These are phyloP conservation scores for Cecidostiba fungosa DNA, from an alignment of 2,888 invertebrate species.

Conservation along the genomic window DNA sequence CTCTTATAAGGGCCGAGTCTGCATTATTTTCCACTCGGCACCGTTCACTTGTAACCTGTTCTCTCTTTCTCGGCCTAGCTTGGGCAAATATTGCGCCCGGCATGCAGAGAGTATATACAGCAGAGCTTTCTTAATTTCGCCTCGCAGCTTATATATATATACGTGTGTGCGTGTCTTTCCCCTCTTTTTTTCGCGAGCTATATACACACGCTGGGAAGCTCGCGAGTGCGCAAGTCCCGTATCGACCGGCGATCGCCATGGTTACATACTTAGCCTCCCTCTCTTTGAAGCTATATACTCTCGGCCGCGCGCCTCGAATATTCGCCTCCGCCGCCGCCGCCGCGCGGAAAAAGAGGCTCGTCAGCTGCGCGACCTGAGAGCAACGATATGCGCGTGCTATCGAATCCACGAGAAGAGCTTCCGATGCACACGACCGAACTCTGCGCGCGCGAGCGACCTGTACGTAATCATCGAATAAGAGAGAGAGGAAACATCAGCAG, in stretches of 20 bases:
- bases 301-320: slow-evolving; percentile 29
- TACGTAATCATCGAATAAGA: too few relatives aligned
- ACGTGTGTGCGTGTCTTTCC: background rate
- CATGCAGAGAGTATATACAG: background rate
- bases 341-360: slow-evolving; percentile 39
- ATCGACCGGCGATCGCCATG: slow-evolving; percentile 78
- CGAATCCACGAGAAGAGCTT: background rate
- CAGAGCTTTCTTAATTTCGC: slow-evolving; percentile 47
- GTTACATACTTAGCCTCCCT: slow-evolving; percentile 69
- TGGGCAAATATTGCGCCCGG: background rate
- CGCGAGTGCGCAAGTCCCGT: slow-evolving; percentile 72
- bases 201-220: background rate
- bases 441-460: background rate
- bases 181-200: background rate
- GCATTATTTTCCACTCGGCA: background rate
- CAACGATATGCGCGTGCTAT: slow-evolving; percentile 13
- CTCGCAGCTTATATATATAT: background rate
- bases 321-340: slow-evolving; percentile 44
- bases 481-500: too few relatives aligned
- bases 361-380: slow-evolving; percentile 32
- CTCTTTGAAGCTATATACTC: background rate
- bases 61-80: background rate
- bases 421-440: background rate
- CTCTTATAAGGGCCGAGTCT: background rate
- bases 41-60: background rate